phyloP scores from a whole-genome alignment of 2,888 invertebrate genomes.

The Pristionchus mayeri region DNA sequence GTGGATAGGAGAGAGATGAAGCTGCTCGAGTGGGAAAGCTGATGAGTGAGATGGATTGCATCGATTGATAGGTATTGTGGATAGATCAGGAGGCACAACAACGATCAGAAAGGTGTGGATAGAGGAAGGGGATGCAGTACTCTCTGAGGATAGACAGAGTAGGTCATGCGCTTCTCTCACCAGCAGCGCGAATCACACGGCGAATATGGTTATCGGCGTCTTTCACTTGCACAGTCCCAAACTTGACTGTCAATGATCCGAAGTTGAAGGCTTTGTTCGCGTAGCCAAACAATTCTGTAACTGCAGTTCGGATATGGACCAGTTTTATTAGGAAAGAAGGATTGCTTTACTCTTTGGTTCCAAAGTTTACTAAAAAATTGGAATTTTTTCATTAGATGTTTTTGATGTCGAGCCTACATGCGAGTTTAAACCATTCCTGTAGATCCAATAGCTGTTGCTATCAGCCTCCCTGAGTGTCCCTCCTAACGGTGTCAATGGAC shows the following conservation, averaged over 20 bases:
- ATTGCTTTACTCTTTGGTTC: too few species aligned
- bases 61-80: too few species aligned
- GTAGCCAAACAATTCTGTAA: conserved; percentile 18
- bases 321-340: too few species aligned
- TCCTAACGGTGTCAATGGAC: conserved; percentile 18
- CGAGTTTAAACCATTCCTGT: too few species aligned
- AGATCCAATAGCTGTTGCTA: too few species aligned
- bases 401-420: too few species aligned
- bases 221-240: conserved; percentile 21
- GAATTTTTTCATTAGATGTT: too few species aligned
- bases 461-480: too few species aligned
- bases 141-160: neutral
- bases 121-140: neutral
- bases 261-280: neutral
- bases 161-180: conserved; percentile 26
- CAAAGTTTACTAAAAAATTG: too few species aligned
- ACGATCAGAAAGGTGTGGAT: too few species aligned
- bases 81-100: too few species aligned
- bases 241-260: conserved; percentile 2
- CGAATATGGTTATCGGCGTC: conserved; percentile 20
- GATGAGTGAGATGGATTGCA: neutral
- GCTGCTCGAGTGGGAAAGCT: neutral
- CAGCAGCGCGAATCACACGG: neutral
- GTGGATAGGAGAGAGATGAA: conserved; percentile 31
- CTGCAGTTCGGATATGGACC: neutral